Base-by-base conservation (phyloP, 2,888 invertebrate genomes). In the Nemurella pictetii region DNA sequence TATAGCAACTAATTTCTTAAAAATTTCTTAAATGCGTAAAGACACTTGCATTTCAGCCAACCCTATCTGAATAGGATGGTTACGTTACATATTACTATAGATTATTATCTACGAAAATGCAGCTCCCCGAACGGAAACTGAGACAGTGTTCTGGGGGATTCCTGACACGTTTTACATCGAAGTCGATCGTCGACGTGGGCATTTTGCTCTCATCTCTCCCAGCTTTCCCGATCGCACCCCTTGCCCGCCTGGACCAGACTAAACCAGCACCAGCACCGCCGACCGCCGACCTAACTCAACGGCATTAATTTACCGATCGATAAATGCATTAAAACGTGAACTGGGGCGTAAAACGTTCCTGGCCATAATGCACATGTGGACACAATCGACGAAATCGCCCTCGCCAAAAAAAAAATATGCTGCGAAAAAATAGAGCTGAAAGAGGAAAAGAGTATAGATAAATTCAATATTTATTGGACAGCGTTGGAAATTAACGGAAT, bases 261-360 rank as follows among this genome's bases (percentile, higher is more conserved):
- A 55, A 7, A 2, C 55, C 55, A 7, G n/a, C n/a, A n/a, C n/a
- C n/a, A n/a, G n/a, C n/a, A n/a, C n/a, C 55, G 55, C 55, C n/a
- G 15, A 55, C 75, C 29, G 27, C 75, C 75, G 75, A n/a, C 78
- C 29, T n/a, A 78, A 30, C 36, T 80, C 80, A 80, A 80, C 80
- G 32, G 32, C 80, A 80, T 80, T 80, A 80, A 80, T 35, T 80
- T 80, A 25, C 30, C 36, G 80, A 35, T 80, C 80, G 80, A 80
- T 80, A 80, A 80, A 20, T 80, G 80, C 80, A 80, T 32, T 80
- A 80, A 80, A 80, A 80, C 80, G 80, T 80, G 80, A 80, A 80
- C 80, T 80, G 80, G 80, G 26, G 26, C 36, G 80, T 30, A 80
- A 80, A 80, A n/a, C n/a, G 27, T 30, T 78, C 78, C 30, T 78